These are phyloP conservation scores for Hoplostethus mediterraneus DNA, from an alignment of 2,797 vertebrate species.

Conservation along the genomic window DNA sequence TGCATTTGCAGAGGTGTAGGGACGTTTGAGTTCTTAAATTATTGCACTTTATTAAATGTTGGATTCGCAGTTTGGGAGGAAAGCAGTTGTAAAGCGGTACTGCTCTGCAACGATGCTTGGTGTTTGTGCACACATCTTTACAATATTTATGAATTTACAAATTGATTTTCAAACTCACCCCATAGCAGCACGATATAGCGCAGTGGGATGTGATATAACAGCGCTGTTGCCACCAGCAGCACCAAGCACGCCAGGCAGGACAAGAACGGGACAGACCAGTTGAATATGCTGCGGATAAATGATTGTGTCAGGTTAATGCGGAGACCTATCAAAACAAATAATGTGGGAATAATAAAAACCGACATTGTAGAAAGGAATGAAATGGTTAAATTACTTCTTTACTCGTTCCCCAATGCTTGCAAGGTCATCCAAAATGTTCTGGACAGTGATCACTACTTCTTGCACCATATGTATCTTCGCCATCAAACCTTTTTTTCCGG, in stretches of 20 bases:
- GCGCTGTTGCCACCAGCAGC: conserved; percentile 81
- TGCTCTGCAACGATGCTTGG: conserved; percentile 7
- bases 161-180: conserved; percentile 88
- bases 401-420: conserved; percentile 93
- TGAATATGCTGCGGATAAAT: conserved; percentile 89
- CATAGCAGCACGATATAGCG: conserved; percentile 94
- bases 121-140: conserved; percentile 6
- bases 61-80: conserved; percentile 57
- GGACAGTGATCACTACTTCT: conserved; percentile 93
- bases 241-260: conserved; percentile 89
- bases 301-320: background rate
- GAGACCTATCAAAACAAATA: background rate
- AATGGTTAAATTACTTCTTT: conserved; percentile 91
- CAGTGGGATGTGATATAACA: conserved; percentile 90
- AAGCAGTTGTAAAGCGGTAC: conserved; percentile 37
- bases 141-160: conserved; percentile 7
- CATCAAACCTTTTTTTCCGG: conserved; percentile 93
- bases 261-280: conserved; percentile 96
- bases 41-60: conserved; percentile 69
- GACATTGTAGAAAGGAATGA: background rate
- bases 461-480: conserved; percentile 98
- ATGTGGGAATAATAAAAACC: background rate
- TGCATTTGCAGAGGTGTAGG: conserved; percentile 76
- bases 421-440: conserved; percentile 91
- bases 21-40: conserved; percentile 71